These are phyloP conservation scores for Ellobius talpinus DNA, from an alignment of 2,113 vertebrate species.

Conservation along the genomic window DNA sequence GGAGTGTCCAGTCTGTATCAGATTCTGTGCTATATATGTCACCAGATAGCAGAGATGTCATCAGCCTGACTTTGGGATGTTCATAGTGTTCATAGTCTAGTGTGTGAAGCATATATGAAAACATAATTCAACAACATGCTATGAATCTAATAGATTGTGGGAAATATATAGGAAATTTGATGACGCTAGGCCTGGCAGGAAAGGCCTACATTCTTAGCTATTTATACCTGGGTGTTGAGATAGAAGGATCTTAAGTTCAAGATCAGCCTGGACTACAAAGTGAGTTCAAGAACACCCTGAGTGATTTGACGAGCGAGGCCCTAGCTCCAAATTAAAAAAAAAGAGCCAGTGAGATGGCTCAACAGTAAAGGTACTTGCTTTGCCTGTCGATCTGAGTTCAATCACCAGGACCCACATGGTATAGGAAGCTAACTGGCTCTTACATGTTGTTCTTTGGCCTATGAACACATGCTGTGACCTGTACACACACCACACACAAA, in stretches of 20 bases:
- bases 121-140: background rate
- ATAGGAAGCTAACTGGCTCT: too few relatives aligned
- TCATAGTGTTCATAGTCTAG: background rate
- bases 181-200: background rate
- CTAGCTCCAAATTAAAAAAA: background rate
- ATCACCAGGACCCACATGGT: background rate
- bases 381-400: background rate
- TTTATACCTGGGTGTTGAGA: background rate
- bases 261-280: background rate
- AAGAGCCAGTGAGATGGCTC: background rate
- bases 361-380: background rate
- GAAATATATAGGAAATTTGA: background rate
- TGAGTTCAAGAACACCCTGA: background rate
- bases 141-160: background rate
- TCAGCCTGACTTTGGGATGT: background rate
- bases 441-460: background rate
- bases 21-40: background rate
- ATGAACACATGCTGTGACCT: background rate
- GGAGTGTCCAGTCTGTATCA: background rate
- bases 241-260: background rate
- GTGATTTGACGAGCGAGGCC: background rate
- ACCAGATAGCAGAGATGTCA: background rate
- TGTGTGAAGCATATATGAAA: background rate
- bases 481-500: background rate
- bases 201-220: background rate